Percentiles rank a stretch among this genome's conserved stretches.
These are phyloP conservation scores for Rhea americana DNA, from an alignment of 2,113 vertebrate species.

Conservation along the genomic window DNA sequence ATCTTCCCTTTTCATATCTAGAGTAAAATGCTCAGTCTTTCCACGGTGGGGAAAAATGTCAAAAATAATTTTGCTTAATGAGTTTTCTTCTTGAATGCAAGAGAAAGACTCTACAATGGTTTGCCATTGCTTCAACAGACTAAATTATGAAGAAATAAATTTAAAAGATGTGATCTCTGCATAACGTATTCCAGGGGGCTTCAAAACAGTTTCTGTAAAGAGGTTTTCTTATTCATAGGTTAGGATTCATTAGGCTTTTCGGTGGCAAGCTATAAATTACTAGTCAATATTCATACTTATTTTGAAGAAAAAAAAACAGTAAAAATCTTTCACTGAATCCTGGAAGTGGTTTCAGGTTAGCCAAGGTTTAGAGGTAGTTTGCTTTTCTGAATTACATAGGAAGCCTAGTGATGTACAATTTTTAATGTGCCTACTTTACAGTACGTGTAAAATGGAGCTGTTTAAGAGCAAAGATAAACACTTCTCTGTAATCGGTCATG, in stretches of 20 bases:
- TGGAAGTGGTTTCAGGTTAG: not conserved
- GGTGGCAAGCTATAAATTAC: not conserved
- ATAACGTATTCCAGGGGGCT: not conserved
- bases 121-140: fast-evolving
- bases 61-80: not conserved
- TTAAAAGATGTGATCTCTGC: conserved; percentile 2
- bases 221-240: not conserved
- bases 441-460: not conserved
- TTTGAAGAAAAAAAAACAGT: not conserved
- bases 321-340: fast-evolving
- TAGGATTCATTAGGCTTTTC: not conserved
- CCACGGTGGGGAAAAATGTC: not conserved
- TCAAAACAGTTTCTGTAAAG: not conserved
- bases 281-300: not conserved
- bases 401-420: not conserved
- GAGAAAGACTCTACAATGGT: not conserved
- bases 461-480: not conserved
- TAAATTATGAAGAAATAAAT: not conserved
- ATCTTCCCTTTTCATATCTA: not conserved
- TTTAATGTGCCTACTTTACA: not conserved
- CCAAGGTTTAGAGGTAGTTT: not conserved
- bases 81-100: not conserved
- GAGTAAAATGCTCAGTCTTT: not conserved
- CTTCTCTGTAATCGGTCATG: not conserved
- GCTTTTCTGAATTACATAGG: not conserved